phyloP scores from a whole-genome alignment of 2,888 invertebrate genomes.

The Conops quadrifasciatus region DNA sequence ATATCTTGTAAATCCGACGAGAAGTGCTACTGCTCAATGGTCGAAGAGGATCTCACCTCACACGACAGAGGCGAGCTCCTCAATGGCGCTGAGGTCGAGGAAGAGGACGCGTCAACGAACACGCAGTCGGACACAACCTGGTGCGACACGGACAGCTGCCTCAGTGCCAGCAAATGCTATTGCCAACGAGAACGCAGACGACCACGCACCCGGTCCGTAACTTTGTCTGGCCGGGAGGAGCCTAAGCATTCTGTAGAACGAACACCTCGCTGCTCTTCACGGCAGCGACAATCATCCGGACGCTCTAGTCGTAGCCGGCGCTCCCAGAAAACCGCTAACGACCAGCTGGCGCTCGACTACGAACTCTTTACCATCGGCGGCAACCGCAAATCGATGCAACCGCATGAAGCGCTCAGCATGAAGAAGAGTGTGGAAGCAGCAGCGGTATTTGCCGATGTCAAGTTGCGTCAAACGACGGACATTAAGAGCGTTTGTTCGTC shows the following conservation, averaged over 20 bases:
- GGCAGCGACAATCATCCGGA: background rate
- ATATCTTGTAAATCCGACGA: constrained; percentile 67
- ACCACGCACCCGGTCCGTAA: constrained; percentile 35
- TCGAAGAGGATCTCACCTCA: constrained; percentile 62
- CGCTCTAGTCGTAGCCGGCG: constrained; percentile 53
- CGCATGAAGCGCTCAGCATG: constrained; percentile 79
- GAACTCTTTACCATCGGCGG: constrained; percentile 72
- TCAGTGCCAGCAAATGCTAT: constrained; percentile 88
- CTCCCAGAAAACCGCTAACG: constrained; percentile 62
- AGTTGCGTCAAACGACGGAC: constrained; percentile 76
- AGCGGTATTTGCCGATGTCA: constrained; percentile 82
- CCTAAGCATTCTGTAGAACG: constrained; percentile 51
- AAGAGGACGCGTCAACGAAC: constrained; percentile 66
- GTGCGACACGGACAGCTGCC: constrained; percentile 87
- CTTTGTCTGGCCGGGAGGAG: constrained; percentile 4
- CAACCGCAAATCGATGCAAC: constrained; percentile 69
- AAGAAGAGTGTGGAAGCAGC: constrained; percentile 91
- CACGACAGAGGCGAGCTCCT: background rate
- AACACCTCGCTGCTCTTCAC: constrained; percentile 36
- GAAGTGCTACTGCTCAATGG: constrained; percentile 74
- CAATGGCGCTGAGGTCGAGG: constrained; percentile 43
- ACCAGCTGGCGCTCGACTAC: constrained; percentile 79
- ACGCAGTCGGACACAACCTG: constrained; percentile 66
- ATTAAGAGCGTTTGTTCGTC: constrained; percentile 67
- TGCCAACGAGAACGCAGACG: constrained; percentile 67